Conservation (phyloP, 2,113 vertebrate species). For the Caretta caretta region DNA sequence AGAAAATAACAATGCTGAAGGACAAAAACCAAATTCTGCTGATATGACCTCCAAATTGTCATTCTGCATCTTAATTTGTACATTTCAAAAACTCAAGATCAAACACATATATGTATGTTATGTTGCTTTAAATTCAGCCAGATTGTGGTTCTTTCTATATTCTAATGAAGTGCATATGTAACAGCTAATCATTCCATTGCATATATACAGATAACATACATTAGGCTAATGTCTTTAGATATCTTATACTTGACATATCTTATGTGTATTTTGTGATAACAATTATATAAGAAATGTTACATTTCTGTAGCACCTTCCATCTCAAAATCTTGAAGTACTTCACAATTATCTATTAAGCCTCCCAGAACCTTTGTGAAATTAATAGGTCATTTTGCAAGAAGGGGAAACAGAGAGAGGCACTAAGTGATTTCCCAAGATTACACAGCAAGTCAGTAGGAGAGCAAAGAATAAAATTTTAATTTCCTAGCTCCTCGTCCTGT, state of each 20-base stretch:
- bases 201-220: fast-evolving
- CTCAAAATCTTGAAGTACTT: neutral
- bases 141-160: fast-evolving
- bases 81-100: neutral
- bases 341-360: neutral
- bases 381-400: neutral
- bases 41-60: neutral
- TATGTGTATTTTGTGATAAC: neutral
- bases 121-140: neutral
- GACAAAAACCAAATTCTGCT: neutral
- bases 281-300: neutral
- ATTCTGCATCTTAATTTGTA: neutral
- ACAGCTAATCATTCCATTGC: neutral
- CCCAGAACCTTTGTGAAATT: neutral
- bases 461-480: neutral
- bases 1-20: conserved; percentile 13
- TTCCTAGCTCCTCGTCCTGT: neutral
- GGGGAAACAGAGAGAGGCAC: neutral
- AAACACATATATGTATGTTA: neutral
- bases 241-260: fast-evolving
- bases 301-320: neutral
- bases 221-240: neutral
- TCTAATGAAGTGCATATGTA: neutral
- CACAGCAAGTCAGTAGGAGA: neutral
- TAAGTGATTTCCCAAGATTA: fast-evolving